phyloP scores from a whole-genome alignment of 2,888 invertebrate species.

The Netelia melanura region DNA sequence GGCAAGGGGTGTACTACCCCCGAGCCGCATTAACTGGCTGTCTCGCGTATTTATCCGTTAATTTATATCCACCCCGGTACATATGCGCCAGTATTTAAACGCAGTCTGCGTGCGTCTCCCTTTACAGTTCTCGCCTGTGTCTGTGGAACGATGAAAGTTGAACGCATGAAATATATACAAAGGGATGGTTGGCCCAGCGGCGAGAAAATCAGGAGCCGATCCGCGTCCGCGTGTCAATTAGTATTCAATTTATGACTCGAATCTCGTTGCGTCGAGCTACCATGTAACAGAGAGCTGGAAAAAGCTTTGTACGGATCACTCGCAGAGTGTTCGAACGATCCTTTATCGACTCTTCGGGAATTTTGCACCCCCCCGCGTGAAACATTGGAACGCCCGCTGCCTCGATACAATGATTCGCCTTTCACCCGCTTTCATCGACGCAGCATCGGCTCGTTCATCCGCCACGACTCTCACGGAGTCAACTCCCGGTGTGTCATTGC shows the following conservation, averaged over 20 bases:
- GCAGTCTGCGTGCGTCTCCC: slow-evolving; percentile 42
- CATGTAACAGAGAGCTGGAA: slow-evolving; percentile 48
- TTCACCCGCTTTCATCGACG: not conserved
- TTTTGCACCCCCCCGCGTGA: slow-evolving; percentile 1
- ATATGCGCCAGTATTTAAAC: slow-evolving; percentile 78
- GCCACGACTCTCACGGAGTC: too few relatives aligned
- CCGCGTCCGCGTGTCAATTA: slow-evolving; percentile 76
- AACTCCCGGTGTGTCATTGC: too few relatives aligned
- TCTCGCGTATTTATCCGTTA: slow-evolving; percentile 81
- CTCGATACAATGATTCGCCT: slow-evolving; percentile 14
- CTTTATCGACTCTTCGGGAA: not conserved
- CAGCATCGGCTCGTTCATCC: not conserved
- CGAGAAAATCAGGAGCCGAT: slow-evolving; percentile 28
- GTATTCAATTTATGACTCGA: slow-evolving; percentile 78
- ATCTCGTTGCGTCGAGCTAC: slow-evolving; percentile 5
- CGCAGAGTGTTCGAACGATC: not conserved
- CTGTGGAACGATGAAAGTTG: slow-evolving; percentile 75
- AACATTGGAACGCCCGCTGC: slow-evolving; percentile 8
- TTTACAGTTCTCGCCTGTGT: not conserved
- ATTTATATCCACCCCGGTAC: slow-evolving; percentile 79
- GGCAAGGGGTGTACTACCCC: slow-evolving; percentile 35
- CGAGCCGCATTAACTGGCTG: slow-evolving; percentile 78
- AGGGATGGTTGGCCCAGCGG: slow-evolving; percentile 47
- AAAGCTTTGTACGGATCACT: slow-evolving; percentile 51
- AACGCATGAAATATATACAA: slow-evolving; percentile 78